A percentile compares a stretch with the other conserved stretches of the same genome.
Conservation (phyloP, 2,888 invertebrate species). For the Cataglyphis livida region DNA sequence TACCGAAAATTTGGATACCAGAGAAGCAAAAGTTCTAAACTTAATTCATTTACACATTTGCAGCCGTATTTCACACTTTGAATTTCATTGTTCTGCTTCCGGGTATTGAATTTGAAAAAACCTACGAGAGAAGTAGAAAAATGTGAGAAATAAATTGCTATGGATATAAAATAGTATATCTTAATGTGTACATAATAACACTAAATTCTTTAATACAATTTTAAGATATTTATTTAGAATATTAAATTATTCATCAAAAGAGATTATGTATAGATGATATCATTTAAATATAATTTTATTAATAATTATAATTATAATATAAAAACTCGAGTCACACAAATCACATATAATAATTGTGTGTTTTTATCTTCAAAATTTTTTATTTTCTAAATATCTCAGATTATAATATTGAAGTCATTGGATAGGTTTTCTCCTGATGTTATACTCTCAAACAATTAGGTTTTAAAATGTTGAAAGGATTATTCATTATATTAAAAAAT, state of each 20-base stretch:
- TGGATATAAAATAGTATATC: background rate
- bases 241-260: background rate
- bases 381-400: no score
- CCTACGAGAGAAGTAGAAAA: background rate
- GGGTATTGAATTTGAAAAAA: background rate
- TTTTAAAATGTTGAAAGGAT: background rate
- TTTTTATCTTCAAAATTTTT: no score
- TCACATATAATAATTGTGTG: no score
- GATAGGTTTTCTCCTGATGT: background rate
- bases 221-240: background rate
- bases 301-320: background rate
- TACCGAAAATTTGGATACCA: slow-evolving; percentile 33
- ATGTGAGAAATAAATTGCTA: background rate
- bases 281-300: background rate
- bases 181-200: background rate
- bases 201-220: no score
- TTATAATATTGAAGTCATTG: background rate
- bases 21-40: slow-evolving; percentile 1
- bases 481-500: slow-evolving; percentile 1
- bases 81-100: slow-evolving; percentile 17
- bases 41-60: slow-evolving; percentile 41
- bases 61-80: slow-evolving; percentile 11
- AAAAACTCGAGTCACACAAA: no score
- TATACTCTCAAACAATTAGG: background rate
- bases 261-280: background rate